Evolutionary conservation across 2,797 vertebrate species (phyloP), one percentile per base, ranked within the genome.

Genomic region (Silurus lanzhouensis): DNA sequence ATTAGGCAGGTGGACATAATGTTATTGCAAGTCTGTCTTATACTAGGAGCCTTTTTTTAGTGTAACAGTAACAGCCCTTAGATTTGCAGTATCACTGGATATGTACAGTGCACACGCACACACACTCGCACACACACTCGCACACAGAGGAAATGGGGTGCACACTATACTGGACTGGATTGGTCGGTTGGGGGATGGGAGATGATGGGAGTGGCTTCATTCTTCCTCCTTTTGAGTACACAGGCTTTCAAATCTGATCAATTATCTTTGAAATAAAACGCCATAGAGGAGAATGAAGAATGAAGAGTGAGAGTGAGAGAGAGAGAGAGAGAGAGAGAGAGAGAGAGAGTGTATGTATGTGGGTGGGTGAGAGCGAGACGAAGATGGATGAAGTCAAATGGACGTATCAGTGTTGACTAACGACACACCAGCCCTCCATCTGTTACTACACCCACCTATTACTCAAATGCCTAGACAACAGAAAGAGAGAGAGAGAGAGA

Each of bases 311-410:
- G 86, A 86, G 90, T 72, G 88, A 90, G 79, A 72, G 87, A 87
- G 71, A 31, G 87, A 87, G 71, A 31, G 78, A 80, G 48, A 79
- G 75, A 52, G 63, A 48, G 72, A 81, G 25, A 25, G 48, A 44
- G 19, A n/a, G 75, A 79, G 74, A 20, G 48, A 1, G 25, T 12
- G 55, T 63, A 19, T 63, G n/a, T 0, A 4, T 63, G 77, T 79
- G 60, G 58, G 77, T 46, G 58, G 31, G 60, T 64, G 38, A 61
- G 66, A 79, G 52, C 48, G 52, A 78, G 80, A 38, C 0, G 3
- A 46, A 44, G 88, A 88, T 89, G 87, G 91, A 90, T 91, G 84
- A 88, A 58, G 91, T 91, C 88, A 89, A 88, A 92, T 87, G 90
- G 89, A 90, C 91, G 89, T 91, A 86, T 74, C 66, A 44, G 17